Evolutionary conservation across 2,113 vertebrate species (phyloP), one percentile per base, ranked within the genome.

Genomic region (Panthera uncia): DNA sequence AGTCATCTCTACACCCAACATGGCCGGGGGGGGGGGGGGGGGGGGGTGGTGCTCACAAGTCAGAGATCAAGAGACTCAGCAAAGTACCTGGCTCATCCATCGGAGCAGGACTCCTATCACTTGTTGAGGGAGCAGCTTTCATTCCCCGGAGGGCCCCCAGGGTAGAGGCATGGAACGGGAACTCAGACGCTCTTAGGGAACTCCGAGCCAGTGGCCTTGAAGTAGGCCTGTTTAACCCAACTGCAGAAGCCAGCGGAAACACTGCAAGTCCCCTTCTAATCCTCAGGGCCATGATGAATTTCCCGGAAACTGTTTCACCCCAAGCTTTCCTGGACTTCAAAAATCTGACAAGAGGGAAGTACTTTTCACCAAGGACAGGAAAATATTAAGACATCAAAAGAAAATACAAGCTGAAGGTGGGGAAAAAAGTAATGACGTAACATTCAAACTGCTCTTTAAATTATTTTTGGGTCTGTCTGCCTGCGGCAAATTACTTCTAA

Each of bases 321-420:
- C 76, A 80, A 55, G 15, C 25, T 92, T 92, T 71, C 79, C 48
- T 41, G 8, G 90, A 92, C 85, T 93, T 85, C 78, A 96, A 83
- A 95, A 89, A 15, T 85, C 57, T 78, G 55, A 90, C 80, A 65
- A 66, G 57, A 87, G 86, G 76, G 65, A 92, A 87, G 48, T 36
- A 36, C 88, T 96, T 93, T 91, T 92, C 84, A 94, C 68, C 57
- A 69, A 91, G 96, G 76, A 95, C 36, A 88, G 61, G 36, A 95
- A 92, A 78, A 84, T 63, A 89, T 61, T 38, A 76, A 66, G 71
- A 81, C 38, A 94, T 81, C 48, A 82, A 55, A 94, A 94, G 73
- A 57, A 82, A 91, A 81, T 29, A 11, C 97, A 97, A 91, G 69
- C 96, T 74, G 50, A 97, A 65, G 61, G 88, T 78, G 45, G 45